Conservation (phyloP, 2,888 invertebrate species). For the Syrista parreyssii region DNA sequence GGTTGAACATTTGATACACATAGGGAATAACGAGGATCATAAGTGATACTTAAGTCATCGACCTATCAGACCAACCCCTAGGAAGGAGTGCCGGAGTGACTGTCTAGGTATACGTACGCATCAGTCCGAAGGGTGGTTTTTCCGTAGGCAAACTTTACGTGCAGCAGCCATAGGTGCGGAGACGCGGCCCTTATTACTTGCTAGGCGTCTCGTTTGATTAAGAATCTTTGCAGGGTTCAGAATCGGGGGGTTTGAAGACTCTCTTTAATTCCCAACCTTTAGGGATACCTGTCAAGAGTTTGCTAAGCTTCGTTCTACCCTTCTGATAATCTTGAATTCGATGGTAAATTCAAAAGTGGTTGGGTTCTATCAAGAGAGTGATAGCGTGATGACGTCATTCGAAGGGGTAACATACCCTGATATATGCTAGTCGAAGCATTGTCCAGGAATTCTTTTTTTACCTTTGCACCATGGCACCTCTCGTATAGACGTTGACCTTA, state of each 20-base stretch:
- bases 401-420: background rate
- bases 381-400: background rate
- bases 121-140: background rate
- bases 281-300: background rate
- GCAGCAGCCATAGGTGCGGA: background rate
- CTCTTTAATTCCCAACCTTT: background rate
- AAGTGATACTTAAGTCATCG: constrained; percentile 39
- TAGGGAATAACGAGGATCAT: constrained; percentile 30
- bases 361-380: background rate
- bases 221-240: constrained; percentile 27
- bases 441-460: background rate
- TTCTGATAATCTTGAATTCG: background rate
- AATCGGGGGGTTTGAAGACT: background rate
- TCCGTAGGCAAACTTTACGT: background rate
- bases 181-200: constrained; percentile 28
- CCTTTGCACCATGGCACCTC: background rate
- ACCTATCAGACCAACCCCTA: constrained; percentile 35
- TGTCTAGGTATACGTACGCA: background rate
- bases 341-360: background rate
- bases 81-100: background rate
- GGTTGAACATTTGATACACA: constrained; percentile 1
- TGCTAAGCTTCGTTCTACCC: background rate
- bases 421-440: background rate
- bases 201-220: constrained; percentile 37
- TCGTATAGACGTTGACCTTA: background rate